A percentile compares a stretch with the other conserved stretches of the same genome.
Evolutionary conservation across 2,888 invertebrate species (phyloP).

Genomic region (Pristionchus fissidentatus): DNA sequence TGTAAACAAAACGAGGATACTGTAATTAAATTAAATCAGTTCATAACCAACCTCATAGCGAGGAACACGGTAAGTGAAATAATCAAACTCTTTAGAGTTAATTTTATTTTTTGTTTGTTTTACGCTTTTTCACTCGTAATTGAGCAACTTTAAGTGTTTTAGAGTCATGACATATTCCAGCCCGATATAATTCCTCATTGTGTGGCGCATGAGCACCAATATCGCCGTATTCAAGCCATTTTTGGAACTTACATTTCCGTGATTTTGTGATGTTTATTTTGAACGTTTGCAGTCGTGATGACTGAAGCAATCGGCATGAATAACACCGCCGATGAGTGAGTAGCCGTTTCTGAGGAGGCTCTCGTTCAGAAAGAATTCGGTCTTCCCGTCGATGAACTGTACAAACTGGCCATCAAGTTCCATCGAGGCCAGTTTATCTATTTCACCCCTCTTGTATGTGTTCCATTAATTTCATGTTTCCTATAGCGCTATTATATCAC

Average conservation of each 20-base stretch:
- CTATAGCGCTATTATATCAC: background rate
- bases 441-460: background rate
- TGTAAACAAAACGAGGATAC: too few relatives aligned
- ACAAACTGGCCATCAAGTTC: conserved; percentile 89
- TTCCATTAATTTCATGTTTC: too few relatives aligned
- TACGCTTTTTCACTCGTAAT: too few relatives aligned
- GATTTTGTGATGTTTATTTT: too few relatives aligned
- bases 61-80: background rate
- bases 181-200: background rate
- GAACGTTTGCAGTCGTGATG: conserved; percentile 14
- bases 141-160: background rate
- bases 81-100: background rate
- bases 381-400: conserved; percentile 84
- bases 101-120: background rate
- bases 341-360: conserved; percentile 61
- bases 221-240: too few relatives aligned
- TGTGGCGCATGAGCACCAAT: too few relatives aligned
- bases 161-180: background rate
- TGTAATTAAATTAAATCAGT: too few relatives aligned
- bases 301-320: conserved; percentile 23
- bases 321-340: conserved; percentile 33
- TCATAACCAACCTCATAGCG: too few relatives aligned
- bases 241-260: too few relatives aligned
- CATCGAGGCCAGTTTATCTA: conserved; percentile 87
- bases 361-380: conserved; percentile 73